Conservation (phyloP, 1,140 invertebrate species). For the Carposina sasakii region DNA sequence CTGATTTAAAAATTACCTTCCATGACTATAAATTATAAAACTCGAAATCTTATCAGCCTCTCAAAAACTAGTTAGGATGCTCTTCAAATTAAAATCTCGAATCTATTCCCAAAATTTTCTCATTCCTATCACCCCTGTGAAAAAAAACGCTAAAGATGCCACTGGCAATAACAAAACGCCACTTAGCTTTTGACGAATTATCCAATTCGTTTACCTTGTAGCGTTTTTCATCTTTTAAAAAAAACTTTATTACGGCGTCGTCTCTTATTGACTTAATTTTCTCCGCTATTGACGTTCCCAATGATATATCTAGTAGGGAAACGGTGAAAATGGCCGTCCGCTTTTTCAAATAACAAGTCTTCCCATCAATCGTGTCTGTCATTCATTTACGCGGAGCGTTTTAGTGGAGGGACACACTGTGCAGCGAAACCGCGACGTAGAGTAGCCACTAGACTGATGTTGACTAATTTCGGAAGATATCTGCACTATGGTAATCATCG, state of each 20-base stretch:
- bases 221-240: slow-evolving; percentile 46
- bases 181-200: slow-evolving; percentile 61
- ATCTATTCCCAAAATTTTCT: no score
- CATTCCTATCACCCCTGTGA: no score
- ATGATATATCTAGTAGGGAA: slow-evolving; percentile 59
- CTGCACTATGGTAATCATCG: background rate
- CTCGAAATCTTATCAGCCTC: no score
- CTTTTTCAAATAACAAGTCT: slow-evolving; percentile 69
- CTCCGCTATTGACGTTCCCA: slow-evolving; percentile 61
- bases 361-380: slow-evolving; percentile 59
- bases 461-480: background rate
- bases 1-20: no score
- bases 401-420: no score
- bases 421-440: background rate
- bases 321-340: slow-evolving; percentile 55
- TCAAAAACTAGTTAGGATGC: no score
- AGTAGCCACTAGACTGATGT: background rate
- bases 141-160: no score
- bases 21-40: no score
- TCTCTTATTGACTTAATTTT: slow-evolving; percentile 66
- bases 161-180: slow-evolving; percentile 44
- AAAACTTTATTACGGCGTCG: no score
- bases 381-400: slow-evolving; percentile 60
- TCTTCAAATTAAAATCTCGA: no score
- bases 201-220: slow-evolving; percentile 44